These are phyloP conservation scores for Catocala nupta DNA, from an alignment of 2,888 invertebrate genomes.

Conservation along the genomic window DNA sequence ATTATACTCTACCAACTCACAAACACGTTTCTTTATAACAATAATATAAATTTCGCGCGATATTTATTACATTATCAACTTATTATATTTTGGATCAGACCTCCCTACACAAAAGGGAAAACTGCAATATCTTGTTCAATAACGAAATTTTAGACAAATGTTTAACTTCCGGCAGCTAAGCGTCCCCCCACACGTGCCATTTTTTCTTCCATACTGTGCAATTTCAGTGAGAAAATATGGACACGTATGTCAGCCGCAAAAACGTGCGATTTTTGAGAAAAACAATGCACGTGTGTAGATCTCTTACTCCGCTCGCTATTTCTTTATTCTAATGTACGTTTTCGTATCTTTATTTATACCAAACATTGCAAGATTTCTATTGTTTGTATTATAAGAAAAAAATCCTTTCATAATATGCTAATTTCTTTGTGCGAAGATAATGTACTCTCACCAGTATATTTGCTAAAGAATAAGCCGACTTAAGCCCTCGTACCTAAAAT, in stretches of 20 bases:
- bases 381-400: slow-evolving; percentile 11
- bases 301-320: neutral
- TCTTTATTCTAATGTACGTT: slow-evolving; percentile 16
- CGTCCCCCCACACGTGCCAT: neutral
- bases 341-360: slow-evolving; percentile 12
- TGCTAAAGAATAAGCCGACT: slow-evolving; percentile 24
- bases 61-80: neutral
- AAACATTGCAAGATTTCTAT: slow-evolving; percentile 10
- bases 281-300: neutral
- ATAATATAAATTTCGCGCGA: neutral
- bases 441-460: slow-evolving; percentile 17
- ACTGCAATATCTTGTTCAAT: slow-evolving; percentile 34
- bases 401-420: slow-evolving; percentile 28
- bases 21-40: neutral
- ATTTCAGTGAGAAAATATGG: neutral
- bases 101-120: slow-evolving; percentile 24
- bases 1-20: neutral
- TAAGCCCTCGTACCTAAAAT: slow-evolving; percentile 27
- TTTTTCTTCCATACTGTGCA: neutral
- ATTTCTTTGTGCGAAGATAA: slow-evolving; percentile 26
- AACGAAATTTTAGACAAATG: slow-evolving; percentile 37
- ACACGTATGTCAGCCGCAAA: neutral
- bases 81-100: slow-evolving; percentile 1
- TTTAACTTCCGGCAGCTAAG: slow-evolving; percentile 38
- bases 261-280: neutral